Conservation (phyloP, 2,888 invertebrate species). For the Trichopoda pennipes region DNA sequence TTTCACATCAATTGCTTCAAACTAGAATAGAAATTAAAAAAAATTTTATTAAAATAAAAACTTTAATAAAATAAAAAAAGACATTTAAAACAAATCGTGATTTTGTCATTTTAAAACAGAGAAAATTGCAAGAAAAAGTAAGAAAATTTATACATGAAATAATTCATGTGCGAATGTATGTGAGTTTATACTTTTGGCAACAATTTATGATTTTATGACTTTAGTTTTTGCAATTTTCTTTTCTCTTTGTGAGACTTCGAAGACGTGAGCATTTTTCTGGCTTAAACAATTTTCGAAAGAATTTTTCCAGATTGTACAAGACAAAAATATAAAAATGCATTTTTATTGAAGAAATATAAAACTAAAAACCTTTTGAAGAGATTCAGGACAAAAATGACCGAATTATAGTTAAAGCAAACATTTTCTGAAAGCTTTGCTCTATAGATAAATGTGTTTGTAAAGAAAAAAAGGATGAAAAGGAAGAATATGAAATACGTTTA, state of each 20-base stretch:
- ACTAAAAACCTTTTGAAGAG: background rate
- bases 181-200: constrained; percentile 19
- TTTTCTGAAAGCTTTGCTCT: no score
- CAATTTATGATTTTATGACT: constrained; percentile 56
- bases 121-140: background rate
- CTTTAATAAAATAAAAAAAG: constrained; percentile 13
- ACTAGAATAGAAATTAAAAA: constrained; percentile 37
- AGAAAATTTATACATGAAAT: background rate
- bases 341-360: background rate
- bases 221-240: constrained; percentile 35
- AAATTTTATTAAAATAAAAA: constrained; percentile 28
- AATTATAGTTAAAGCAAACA: no score
- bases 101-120: constrained; percentile 34
- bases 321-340: constrained; percentile 6
- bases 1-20: constrained; percentile 45
- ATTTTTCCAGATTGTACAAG: background rate
- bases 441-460: no score
- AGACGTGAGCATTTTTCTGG: constrained; percentile 47
- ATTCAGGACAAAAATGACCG: no score
- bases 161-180: no score
- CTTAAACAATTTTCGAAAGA: background rate
- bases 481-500: no score
- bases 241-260: constrained; percentile 18
- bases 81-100: constrained; percentile 43
- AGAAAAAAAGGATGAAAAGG: no score